Evolutionary conservation across 92 coral and sea anemone species (phyloP).

Genomic region (Palythoa heliodiscus): DNA sequence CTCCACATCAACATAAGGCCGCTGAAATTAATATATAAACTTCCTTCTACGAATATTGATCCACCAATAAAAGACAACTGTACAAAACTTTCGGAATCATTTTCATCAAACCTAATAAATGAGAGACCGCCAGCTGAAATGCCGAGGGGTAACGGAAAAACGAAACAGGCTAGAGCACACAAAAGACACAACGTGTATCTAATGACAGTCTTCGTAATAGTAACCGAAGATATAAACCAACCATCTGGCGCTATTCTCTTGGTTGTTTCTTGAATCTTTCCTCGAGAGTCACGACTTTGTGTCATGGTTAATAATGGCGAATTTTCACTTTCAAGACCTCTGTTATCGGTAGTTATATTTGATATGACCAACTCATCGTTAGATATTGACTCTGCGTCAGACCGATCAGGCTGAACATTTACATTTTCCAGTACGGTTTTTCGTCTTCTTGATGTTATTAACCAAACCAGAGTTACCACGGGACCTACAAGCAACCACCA

Average conservation of each 20-base stretch:
- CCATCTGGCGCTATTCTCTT: background rate
- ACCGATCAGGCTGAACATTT: background rate
- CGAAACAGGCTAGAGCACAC: background rate
- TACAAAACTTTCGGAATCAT: conserved; percentile 9
- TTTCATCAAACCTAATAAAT: conserved; percentile 49
- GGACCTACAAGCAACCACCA: conserved; percentile 9
- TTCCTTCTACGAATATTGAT: no score
- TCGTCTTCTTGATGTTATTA: background rate
- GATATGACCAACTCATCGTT: no score
- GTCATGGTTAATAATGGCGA: background rate
- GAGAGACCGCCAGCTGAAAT: conserved; percentile 49
- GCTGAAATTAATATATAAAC: background rate
- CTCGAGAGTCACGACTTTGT: background rate
- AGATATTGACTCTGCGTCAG: background rate
- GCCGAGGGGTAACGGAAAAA: conserved; percentile 38
- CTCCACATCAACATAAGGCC: conserved; percentile 9
- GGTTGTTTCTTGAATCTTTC: background rate
- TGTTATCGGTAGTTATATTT: background rate
- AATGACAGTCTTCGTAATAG: background rate
- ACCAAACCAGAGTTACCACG: background rate
- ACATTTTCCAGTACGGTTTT: background rate
- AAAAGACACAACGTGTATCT: background rate
- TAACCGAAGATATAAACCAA: no score
- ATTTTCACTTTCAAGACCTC: conserved; percentile 2
- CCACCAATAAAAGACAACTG: background rate